A percentile compares a stretch with the other conserved stretches of the same genome.
phyloP scores from a whole-genome alignment of 2,888 invertebrate genomes.

The Chymomyza caudatula region DNA sequence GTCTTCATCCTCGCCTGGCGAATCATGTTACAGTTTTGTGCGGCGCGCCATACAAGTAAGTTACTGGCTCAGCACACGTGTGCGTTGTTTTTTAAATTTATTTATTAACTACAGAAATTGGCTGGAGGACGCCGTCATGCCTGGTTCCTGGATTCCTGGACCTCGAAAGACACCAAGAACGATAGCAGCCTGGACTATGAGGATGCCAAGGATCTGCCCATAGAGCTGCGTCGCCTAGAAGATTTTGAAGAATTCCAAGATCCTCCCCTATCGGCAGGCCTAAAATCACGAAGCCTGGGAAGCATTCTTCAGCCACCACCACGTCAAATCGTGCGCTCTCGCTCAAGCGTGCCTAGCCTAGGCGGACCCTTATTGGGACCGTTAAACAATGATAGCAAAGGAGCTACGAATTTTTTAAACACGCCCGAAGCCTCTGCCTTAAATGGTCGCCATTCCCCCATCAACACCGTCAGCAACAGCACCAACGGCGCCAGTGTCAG shows the following conservation, averaged over 20 bases:
- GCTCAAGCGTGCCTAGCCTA: constrained; percentile 87
- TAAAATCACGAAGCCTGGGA: constrained; percentile 90
- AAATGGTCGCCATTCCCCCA: constrained; percentile 60
- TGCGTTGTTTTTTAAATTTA: background rate
- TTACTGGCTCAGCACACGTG: background rate
- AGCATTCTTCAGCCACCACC: constrained; percentile 88
- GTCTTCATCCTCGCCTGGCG: constrained; percentile 89
- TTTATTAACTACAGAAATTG: constrained; percentile 81
- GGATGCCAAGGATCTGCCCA: constrained; percentile 87
- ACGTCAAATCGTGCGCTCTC: constrained; percentile 84
- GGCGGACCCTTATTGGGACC: constrained; percentile 74
- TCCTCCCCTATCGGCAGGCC: constrained; percentile 81
- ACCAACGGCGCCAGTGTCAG: constrained; percentile 12
- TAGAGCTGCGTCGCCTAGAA: constrained; percentile 90
- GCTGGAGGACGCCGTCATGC: constrained; percentile 86
- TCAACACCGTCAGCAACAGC: constrained; percentile 7
- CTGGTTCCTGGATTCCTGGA: constrained; percentile 91
- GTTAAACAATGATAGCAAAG: constrained; percentile 27
- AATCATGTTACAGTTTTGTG: constrained; percentile 96
- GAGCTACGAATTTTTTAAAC: constrained; percentile 35
- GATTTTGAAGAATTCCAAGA: constrained; percentile 81
- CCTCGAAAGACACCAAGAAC: constrained; percentile 80
- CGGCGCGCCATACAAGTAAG: constrained; percentile 87
- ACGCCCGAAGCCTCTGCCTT: constrained; percentile 44
- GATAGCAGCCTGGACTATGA: constrained; percentile 82